Evolutionary conservation across 2,888 invertebrate genomes (phyloP), one percentile per base, ranked within the genome.

Genomic region (Agrilus mali): DNA sequence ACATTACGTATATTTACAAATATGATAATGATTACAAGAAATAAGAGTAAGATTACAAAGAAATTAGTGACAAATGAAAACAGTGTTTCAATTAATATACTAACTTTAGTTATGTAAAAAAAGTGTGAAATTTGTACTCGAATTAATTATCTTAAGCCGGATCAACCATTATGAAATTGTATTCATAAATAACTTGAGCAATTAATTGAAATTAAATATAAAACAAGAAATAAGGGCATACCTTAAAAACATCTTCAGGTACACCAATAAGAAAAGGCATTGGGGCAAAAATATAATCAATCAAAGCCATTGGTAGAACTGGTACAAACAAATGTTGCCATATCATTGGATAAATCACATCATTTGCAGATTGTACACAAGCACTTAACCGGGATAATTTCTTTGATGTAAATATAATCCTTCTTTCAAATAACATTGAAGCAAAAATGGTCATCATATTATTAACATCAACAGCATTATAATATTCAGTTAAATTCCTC

Each of bases 271-370:
- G 73, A 71, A 88, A 97, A 38, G 97, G 97, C 96, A 97, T 97
- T 1, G 97, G 97, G 12, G 97, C 97, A 54, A 84, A 72, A 52
- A 93, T 70, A 66, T 90, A 90, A 67, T 95, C 96, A 52, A 86
- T 81, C 48, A 96, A 75, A 60, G 86, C 80, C 64, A 81, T 77
- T 16, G 96, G 95, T 58, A 96, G 70, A 54, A 97, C 86, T 41
- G 96, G 96, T 67, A 97, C 95, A 66, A 89, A 97, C 60, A 97
- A 90, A 60, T 96, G 95, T 68, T 97, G 96, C 97, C 97, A 97
- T 53, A 86, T 85, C 94, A 98, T 95, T 1, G 97, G 97, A 68
- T 94, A 96, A 35, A 98, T 79, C 38, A 97, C 81, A 48, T 88
- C 82, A 63, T 93, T 92, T 14, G 94, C 90, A 12, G 95, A 95